Base-by-base conservation (phyloP, 2,797 vertebrate genomes). In the Parotocinclus haroldoi region DNA sequence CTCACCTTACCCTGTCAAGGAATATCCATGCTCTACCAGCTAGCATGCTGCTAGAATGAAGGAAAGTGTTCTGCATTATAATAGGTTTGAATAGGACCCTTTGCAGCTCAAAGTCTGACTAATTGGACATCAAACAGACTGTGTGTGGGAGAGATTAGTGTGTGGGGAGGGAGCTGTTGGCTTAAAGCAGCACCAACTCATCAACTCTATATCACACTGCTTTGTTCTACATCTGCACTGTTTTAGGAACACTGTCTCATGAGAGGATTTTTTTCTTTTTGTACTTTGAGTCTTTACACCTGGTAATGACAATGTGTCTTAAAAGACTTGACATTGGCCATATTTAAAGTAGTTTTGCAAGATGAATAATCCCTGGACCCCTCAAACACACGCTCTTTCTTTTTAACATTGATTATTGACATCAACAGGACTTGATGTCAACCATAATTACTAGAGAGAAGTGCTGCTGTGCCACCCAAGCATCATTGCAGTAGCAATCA, bases 121-220 rank as follows among this genome's bases (percentile, higher is more conserved):
- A 73, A 76, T 78, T 71, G 73, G 64, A 75, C 76, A 73, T 76
- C 71, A 78, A 68, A 76, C 70, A 57, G 68, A 62, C 63, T 73
- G 74, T 76, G 74, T 66, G 71, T 69, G 70, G 71, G 71, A 60
- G 57, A 76, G 71, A 76, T 73, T 73, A 70, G 74, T 62, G 63
- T 72, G 70, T 66, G 38, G 70, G 70, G 70, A 66, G 70, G 63
- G 52, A 72, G 70, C 63, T 66, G 46, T 76, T 76, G 74, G 74
- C 66, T 71, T 63, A 38, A 57, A 68, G 69, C 64, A 72, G 66
- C 74, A 69, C 53, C 50, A 62, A 76, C 59, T 58, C 62, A 57
- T 60, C 61, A 48, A 45, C 48, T 49, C 66, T 73, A 58, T 59
- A 62, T 56, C 58, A 72, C 59, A 63, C 13, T 45, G 58, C 67